Evolutionary conservation across 2,888 invertebrate species (phyloP).

Genomic region (Lasius platythorax): DNA sequence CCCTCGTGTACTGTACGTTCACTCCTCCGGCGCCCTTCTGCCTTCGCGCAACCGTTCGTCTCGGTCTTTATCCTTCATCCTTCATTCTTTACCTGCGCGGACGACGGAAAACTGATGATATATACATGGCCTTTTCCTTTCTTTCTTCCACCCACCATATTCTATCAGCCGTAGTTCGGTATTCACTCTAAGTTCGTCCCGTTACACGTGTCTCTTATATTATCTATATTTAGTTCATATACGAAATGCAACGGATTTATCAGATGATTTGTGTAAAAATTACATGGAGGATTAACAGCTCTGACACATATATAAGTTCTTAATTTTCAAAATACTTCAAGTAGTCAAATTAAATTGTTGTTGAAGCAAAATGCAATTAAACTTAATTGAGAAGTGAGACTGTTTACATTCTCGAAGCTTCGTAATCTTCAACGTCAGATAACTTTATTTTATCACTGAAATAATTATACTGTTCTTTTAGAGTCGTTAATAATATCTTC

Average conservation of each 20-base stretch:
- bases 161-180: background rate
- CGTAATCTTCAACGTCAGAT: conserved; percentile 2
- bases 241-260: too few relatives aligned
- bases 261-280: background rate
- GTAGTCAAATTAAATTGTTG: background rate
- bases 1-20: conserved; percentile 62
- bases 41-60: conserved; percentile 32
- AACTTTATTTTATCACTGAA: background rate
- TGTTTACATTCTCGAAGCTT: background rate
- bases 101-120: conserved; percentile 73
- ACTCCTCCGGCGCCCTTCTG: conserved; percentile 52
- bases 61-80: conserved; percentile 56
- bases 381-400: background rate
- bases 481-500: background rate
- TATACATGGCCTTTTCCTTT: conserved; percentile 67
- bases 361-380: background rate
- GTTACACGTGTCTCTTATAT: conserved; percentile 28
- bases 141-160: conserved; percentile 23
- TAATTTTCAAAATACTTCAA: background rate
- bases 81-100: conserved; percentile 48
- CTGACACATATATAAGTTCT: background rate
- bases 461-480: background rate
- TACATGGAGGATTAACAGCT: background rate
- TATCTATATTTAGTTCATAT: background rate
- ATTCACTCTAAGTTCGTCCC: conserved; percentile 13